These are phyloP conservation scores for Hestina assimilis DNA, from an alignment of 1,140 invertebrate genomes.

Conservation along the genomic window DNA sequence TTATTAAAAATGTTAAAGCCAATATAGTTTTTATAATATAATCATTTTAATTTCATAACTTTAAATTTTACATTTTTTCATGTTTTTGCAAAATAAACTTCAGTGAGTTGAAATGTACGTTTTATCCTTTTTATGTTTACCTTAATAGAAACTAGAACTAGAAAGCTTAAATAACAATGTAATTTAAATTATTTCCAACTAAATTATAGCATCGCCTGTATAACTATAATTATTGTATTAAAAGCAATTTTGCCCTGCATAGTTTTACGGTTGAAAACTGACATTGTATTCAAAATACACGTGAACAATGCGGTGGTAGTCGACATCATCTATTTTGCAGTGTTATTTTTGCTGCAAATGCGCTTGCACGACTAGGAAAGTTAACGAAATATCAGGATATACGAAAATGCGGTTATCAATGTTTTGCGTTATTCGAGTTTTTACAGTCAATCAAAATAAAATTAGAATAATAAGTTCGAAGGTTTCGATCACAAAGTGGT, in stretches of 20 bases:
- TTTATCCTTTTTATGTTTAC: not conserved
- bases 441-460: constrained; percentile 3
- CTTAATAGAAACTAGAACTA: not conserved
- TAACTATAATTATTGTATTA: constrained; percentile 48
- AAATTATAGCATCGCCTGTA: constrained; percentile 40
- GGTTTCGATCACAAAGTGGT: constrained; percentile 9
- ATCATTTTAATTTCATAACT: no score
- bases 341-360: constrained; percentile 74
- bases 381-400: constrained; percentile 55
- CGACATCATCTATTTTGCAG: constrained; percentile 76
- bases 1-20: no score
- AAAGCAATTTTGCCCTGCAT: constrained; percentile 50
- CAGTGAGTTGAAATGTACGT: no score
- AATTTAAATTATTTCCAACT: constrained; percentile 27
- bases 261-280: constrained; percentile 58
- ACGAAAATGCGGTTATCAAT: constrained; percentile 62
- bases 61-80: no score
- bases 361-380: constrained; percentile 60
- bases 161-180: not conserved
- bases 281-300: constrained; percentile 72
- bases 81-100: no score
- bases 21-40: no score
- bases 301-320: constrained; percentile 71
- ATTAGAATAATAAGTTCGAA: not conserved
- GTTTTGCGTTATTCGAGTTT: constrained; percentile 15